Base-by-base conservation (phyloP, 2,797 vertebrate genomes). In the Crax fasciolata region DNA sequence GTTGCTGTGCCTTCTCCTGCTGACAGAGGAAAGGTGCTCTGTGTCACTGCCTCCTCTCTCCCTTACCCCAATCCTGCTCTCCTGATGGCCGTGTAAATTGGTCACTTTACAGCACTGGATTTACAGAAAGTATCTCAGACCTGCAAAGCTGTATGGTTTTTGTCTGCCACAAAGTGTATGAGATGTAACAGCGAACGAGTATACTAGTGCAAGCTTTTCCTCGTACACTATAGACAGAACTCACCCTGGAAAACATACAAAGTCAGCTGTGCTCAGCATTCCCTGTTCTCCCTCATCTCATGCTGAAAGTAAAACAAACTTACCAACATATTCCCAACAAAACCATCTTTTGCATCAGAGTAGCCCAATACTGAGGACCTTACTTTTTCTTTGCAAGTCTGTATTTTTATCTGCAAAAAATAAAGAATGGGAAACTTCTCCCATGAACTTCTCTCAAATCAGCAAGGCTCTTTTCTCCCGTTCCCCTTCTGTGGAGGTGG, bases 321-420 rank as follows among this genome's bases (percentile, higher is more conserved):
- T 32, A 54, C 10, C 59, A 58, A 39, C 4, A 1, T 30, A 41
- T 63, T 78, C 43, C 70, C 67, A 55, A 49, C 38, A 57, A 85
- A 89, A 25, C 30, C 44, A 90, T 46, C 49, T 54, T 35, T 46
- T 4, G 23, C 0, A 0, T 78, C 48, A 67, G 51, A 76, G 43
- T 13, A 75, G 43, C 52, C 81, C 49, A 35, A 11, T 15, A 52
- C 28, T 0, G 0, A 80, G 17, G 46, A 77, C 24, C 30, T 81
- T 35, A 63, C 32, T 75, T 65, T 46, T 41, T 80, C 76, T 79
- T 87, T 71, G 61, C 54, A 82, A 86, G 41, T 28, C 19, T 62
- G 44, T 24, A 52, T 90, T 91, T 93, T 76, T 65, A 79, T 68
- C 79, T 72, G 71, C 72, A 93, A 85, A 84, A 35, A 95, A 76